Conservation (phyloP, 2,113 vertebrate species). For the Channa maculata region DNA sequence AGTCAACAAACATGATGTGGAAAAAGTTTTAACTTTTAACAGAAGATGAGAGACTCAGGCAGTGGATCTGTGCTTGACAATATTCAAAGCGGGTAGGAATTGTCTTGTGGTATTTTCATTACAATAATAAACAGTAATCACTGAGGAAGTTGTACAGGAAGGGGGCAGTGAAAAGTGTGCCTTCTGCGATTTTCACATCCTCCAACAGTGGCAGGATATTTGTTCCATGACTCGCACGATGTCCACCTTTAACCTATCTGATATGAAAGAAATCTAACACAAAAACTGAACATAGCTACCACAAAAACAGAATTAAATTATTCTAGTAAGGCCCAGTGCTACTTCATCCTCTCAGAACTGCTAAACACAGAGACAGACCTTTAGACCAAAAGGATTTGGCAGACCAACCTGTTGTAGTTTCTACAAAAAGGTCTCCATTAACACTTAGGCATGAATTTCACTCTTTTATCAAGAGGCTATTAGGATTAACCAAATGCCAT, state of each 20-base stretch:
- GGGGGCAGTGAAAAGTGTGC: constrained; percentile 38
- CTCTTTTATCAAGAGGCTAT: neutral
- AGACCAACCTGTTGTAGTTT: neutral
- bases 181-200: constrained; percentile 63
- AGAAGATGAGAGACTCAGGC: too few relatives aligned
- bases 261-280: neutral
- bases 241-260: neutral
- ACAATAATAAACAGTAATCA: constrained; percentile 10
- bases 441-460: constrained; percentile 15
- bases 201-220: neutral
- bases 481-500: neutral
- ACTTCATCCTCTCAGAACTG: too few relatives aligned
- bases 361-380: too few relatives aligned
- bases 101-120: constrained; percentile 15
- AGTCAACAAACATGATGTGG: too few relatives aligned
- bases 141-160: constrained; percentile 58
- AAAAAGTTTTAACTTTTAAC: too few relatives aligned
- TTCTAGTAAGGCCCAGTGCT: too few relatives aligned
- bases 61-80: neutral
- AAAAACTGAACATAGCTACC: neutral
- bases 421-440: neutral
- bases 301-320: constrained; percentile 18
- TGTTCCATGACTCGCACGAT: constrained; percentile 6
- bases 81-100: constrained; percentile 12
- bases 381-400: neutral